phyloP scores from a whole-genome alignment of 2,113 vertebrate species.

The Callaeas wilsoni region DNA sequence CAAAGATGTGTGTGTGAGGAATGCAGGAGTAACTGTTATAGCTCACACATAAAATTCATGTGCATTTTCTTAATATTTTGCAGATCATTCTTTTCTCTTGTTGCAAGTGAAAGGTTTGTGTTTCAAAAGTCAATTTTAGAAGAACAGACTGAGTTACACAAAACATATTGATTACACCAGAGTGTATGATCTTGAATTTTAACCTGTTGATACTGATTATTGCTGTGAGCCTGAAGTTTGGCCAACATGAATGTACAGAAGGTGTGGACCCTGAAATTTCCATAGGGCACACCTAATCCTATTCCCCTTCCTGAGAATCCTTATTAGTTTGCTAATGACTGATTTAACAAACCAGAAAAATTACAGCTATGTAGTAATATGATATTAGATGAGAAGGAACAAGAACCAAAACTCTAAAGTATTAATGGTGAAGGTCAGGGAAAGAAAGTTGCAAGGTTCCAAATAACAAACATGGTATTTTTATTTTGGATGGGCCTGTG shows the following conservation, averaged over 20 bases:
- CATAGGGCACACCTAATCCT: not conserved
- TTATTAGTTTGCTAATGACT: not conserved
- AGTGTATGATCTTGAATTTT: not conserved
- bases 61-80: not conserved
- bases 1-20: not conserved
- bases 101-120: not conserved
- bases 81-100: not conserved
- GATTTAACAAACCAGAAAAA: not conserved
- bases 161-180: not conserved
- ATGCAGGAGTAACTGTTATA: not conserved
- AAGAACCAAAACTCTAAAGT: not conserved
- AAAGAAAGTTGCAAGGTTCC: not conserved
- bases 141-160: not conserved
- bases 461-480: not conserved
- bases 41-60: not conserved
- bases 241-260: not conserved
- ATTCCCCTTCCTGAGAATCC: not conserved
- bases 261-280: not conserved
- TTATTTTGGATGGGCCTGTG: not conserved
- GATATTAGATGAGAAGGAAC: not conserved
- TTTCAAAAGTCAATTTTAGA: not conserved
- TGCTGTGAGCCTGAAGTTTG: not conserved
- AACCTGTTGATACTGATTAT: not conserved
- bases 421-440: not conserved
- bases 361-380: not conserved